Conservation (phyloP, 2,113 vertebrate species). For the Candoia aspera region DNA sequence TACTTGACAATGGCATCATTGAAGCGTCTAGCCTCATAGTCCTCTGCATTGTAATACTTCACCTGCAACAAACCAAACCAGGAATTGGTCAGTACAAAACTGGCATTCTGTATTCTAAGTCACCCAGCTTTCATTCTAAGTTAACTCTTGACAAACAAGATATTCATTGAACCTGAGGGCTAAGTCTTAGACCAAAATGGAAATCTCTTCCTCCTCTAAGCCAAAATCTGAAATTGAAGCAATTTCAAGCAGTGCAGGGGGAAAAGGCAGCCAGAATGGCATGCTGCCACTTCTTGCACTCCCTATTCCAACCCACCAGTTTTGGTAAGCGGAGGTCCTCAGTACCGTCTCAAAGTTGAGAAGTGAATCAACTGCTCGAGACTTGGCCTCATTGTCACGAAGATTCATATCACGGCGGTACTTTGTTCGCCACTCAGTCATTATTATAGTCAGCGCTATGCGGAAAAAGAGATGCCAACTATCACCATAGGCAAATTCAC, state of each 20-base stretch:
- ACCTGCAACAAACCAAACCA: conserved; percentile 74
- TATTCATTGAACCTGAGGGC: background rate
- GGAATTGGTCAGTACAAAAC: background rate
- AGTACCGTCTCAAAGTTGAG: conserved; percentile 96
- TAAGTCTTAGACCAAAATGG: background rate
- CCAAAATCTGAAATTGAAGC: background rate
- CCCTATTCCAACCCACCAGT: accelerated
- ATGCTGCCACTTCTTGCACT: accelerated
- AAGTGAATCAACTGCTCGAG: conserved; percentile 91
- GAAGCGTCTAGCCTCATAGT: conserved; percentile 87
- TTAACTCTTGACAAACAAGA: background rate
- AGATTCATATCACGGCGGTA: conserved; percentile 93
- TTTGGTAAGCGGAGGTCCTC: background rate
- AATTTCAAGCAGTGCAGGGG: background rate
- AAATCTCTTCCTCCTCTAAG: background rate
- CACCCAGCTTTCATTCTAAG: background rate
- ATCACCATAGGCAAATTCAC: background rate
- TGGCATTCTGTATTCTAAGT: background rate
- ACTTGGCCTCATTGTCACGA: conserved; percentile 87
- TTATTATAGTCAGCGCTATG: conserved; percentile 88
- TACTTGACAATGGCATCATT: conserved; percentile 88
- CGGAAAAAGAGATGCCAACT: background rate
- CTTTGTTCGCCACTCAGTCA: conserved; percentile 96
- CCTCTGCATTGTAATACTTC: conserved; percentile 94
- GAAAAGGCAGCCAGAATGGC: background rate